These are phyloP conservation scores for Chamaea fasciata DNA, from an alignment of 2,113 vertebrate species.

Conservation along the genomic window DNA sequence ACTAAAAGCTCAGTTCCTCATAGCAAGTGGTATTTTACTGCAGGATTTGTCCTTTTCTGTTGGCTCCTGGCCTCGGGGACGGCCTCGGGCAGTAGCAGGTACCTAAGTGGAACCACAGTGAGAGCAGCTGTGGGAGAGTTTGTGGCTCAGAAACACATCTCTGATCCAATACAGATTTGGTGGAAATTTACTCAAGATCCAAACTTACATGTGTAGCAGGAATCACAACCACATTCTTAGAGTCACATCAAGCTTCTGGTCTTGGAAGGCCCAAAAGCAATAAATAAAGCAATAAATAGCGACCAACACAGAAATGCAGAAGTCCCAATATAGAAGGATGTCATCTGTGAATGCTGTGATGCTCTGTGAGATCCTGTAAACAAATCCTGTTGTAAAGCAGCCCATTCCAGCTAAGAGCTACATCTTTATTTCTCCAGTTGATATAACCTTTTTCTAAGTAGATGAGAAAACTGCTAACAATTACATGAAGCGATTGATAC, in stretches of 20 bases:
- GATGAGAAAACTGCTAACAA: background rate
- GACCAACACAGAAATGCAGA: background rate
- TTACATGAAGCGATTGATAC: background rate
- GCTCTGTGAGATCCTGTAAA: background rate
- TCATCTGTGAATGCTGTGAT: background rate
- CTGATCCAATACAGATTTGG: background rate
- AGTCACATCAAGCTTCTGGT: background rate
- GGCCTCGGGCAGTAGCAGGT: constrained; percentile 13
- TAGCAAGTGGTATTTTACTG: constrained; percentile 13
- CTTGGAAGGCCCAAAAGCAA: background rate
- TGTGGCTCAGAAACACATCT: background rate
- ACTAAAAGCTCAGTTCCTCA: constrained; percentile 32
- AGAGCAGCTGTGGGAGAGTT: background rate
- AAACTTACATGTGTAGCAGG: background rate
- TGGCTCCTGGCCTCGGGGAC: background rate
- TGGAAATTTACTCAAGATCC: background rate
- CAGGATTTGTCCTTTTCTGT: background rate
- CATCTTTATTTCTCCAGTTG: background rate
- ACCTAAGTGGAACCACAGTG: background rate
- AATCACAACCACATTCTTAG: background rate
- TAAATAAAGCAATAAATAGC: background rate
- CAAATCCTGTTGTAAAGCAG: background rate
- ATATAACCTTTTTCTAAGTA: background rate
- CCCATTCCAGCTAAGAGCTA: background rate
- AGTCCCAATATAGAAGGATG: background rate